phyloP scores from a whole-genome alignment of 1,140 invertebrate genomes.

The Octopus bimaculoides region DNA sequence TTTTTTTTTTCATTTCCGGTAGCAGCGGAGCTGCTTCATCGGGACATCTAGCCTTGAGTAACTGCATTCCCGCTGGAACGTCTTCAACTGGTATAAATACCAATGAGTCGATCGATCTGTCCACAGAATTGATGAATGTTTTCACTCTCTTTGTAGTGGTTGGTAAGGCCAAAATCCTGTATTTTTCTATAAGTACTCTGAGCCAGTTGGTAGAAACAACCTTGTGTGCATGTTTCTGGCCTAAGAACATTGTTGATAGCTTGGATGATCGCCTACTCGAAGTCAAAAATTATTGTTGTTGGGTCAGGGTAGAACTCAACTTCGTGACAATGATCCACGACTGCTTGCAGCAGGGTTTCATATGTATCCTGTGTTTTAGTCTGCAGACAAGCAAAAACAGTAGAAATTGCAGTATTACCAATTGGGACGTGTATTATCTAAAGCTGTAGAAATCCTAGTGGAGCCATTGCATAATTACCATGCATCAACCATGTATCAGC shows the following conservation, averaged over 20 bases:
- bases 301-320: too few relatives aligned
- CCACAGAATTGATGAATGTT: slow-evolving; percentile 20
- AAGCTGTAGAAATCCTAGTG: neutral
- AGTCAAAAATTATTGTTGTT: slow-evolving; percentile 12
- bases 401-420: neutral
- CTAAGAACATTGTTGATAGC: slow-evolving; percentile 3
- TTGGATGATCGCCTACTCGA: slow-evolving; percentile 11
- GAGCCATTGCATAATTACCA: neutral
- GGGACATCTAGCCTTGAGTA: neutral
- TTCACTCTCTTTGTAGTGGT: slow-evolving; percentile 14
- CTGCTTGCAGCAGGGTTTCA: neutral
- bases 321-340: slow-evolving; percentile 14
- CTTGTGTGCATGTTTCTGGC: slow-evolving; percentile 6
- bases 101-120: slow-evolving; percentile 20
- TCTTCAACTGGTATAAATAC: slow-evolving; percentile 22
- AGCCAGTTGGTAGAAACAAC: slow-evolving; percentile 4
- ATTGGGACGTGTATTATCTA: slow-evolving; percentile 11
- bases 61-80: slow-evolving; percentile 13
- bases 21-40: slow-evolving; percentile 2
- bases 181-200: slow-evolving; percentile 19
- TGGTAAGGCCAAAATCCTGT: slow-evolving; percentile 9
- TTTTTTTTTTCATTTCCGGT: too few relatives aligned
- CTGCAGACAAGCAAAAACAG: slow-evolving; percentile 19
- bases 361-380: slow-evolving; percentile 13
- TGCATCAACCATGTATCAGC: neutral